Conservation (phyloP, 2,797 vertebrate species). For the Gymnoscopelus braueri region DNA sequence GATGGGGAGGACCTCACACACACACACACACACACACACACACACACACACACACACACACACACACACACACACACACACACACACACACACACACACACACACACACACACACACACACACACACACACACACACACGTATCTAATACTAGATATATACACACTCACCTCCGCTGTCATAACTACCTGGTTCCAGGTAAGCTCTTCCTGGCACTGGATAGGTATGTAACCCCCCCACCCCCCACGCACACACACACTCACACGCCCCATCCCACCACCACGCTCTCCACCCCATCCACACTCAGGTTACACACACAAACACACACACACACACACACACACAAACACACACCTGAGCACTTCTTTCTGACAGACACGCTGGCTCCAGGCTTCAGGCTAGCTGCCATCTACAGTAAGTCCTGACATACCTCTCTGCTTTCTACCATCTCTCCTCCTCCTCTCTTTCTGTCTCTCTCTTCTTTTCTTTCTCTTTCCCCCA, state of each 20-base stretch:
- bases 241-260: too few species aligned
- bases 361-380: conserved; percentile 77
- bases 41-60: conserved; percentile 8
- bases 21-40: conserved; percentile 30
- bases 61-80: conserved; percentile 16
- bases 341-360: conserved; percentile 70
- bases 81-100: conserved; percentile 21
- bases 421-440: conserved; percentile 66
- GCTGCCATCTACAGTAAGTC: conserved; percentile 77
- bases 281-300: conserved; percentile 52
- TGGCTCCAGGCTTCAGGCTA: conserved; percentile 81
- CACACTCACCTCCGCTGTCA: conserved; percentile 15
- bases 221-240: conserved; percentile 62
- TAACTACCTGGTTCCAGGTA: conserved; percentile 70
- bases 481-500: conserved; percentile 38
- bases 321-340: conserved; percentile 46
- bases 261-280: not conserved
- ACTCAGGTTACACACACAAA: conserved; percentile 54
- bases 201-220: conserved; percentile 64
- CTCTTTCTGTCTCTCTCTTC: conserved; percentile 36
- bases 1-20: conserved; percentile 50
- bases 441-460: not conserved
- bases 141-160: conserved; percentile 1
- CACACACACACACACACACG: conserved; percentile 6
- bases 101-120: conserved; percentile 40